These are phyloP conservation scores for Microtus californicus DNA, from an alignment of 2,797 vertebrate species.

Conservation along the genomic window DNA sequence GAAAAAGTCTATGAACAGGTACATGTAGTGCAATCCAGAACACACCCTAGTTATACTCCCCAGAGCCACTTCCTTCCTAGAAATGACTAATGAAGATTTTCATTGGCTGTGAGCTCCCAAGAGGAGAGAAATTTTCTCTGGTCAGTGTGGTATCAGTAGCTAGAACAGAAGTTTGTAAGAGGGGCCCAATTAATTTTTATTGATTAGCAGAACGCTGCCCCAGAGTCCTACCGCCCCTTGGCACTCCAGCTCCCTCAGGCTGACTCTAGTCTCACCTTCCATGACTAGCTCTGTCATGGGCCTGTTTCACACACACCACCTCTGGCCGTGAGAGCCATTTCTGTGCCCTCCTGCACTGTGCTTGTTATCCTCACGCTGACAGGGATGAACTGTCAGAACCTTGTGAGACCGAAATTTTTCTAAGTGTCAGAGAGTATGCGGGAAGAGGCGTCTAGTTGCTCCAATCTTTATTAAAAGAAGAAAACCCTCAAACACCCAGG, in stretches of 20 bases:
- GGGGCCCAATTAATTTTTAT: not conserved
- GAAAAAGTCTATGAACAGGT: not conserved
- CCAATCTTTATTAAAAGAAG: slow-evolving; percentile 38
- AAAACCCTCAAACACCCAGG: not conserved
- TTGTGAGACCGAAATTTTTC: not conserved
- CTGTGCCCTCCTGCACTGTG: not conserved
- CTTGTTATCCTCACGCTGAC: not conserved
- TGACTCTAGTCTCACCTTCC: not conserved
- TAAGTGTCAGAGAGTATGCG: slow-evolving; percentile 6
- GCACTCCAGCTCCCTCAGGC: no score
- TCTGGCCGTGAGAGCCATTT: not conserved
- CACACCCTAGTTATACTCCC: not conserved
- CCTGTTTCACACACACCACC: not conserved
- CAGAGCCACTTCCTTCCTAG: not conserved
- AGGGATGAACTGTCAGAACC: not conserved
- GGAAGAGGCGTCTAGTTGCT: not conserved
- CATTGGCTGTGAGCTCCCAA: not conserved
- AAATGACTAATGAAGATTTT: not conserved
- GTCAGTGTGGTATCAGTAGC: not conserved
- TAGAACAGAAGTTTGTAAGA: not conserved
- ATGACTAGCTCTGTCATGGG: not conserved
- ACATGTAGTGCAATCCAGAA: not conserved
- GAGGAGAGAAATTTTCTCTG: not conserved
- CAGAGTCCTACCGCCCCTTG: no score
- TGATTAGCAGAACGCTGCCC: not conserved